Evolutionary conservation across 2,888 invertebrate genomes (phyloP), one percentile per base, ranked within the genome.

Genomic region (Parnassius apollo): DNA sequence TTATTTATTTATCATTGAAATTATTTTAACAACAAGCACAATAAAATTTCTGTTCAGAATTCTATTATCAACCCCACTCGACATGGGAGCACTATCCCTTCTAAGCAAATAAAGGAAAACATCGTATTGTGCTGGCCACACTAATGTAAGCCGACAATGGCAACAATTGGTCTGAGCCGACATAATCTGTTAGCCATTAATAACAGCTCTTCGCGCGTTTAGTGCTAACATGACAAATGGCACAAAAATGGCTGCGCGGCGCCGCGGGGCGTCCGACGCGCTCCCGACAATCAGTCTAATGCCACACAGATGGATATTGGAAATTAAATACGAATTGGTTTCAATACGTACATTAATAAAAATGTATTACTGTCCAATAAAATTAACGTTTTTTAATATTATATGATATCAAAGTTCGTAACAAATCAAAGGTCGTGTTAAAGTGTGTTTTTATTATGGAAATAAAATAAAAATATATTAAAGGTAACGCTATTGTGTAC

Each of bases 181-280:
- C 78, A 81, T 86, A 85, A 90, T 88, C 88, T 82, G 80, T 77
- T 76, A 75, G 79, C 85, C 89, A 90, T 90, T 90, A 91, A 90
- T 88, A 89, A 88, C 78, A 77, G 80, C 82, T 83, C 86, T 89
- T 89, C 87, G 86, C 88, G 86, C 86, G 83, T 86, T 84, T 82
- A 82, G 89, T 86, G 90, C 86, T 88, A 91, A 90, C 88, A 88
- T 90, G 90, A 91, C 91, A 89, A 90, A 90, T 87, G 91, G 66
- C 71, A 82, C 82, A 86, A 86, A 49, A 84, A 83, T 69, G 68
- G 71, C 71, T 72, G 69, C 65, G 58, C 62, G 63, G 69, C 83
- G 75, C 85, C 68, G 79, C 83, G 78, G 85, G 84, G 80, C 78
- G 82, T 77, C 82, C 73, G 71, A 68, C 64, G 60, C 75, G 78